Evolutionary conservation across 2,113 vertebrate species (phyloP), one percentile per base, ranked within the genome.

Genomic region (Dipodomys ordii): DNA sequence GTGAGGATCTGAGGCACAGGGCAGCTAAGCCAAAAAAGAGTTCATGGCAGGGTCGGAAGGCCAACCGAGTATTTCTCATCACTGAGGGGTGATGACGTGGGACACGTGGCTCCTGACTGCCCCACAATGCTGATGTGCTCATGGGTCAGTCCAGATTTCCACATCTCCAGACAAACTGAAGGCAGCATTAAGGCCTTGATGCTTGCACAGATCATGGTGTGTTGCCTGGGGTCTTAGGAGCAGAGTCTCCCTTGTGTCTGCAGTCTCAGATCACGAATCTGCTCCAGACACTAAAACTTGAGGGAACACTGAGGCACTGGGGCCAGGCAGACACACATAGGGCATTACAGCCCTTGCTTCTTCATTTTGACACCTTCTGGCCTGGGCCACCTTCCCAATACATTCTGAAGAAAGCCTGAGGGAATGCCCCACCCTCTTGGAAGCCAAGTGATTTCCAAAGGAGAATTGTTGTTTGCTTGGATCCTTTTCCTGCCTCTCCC

Each of bases 301-400:
- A 39, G 35, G 35, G 35, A 39, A 39, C 35, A 39, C 35, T 39
- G 35, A 39, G 35, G 35, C 35, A 39, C 35, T 39, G 35, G 35
- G 35, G 35, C 35, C 35, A 39, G 3, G 4, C 35, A 39, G 35
- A 39, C 35, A 39, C 35, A 39, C 35, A 39, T 39, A 39, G 35
- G 53, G 20, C 76, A 12, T 44, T 28, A 4, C 46, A 80, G 86
- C 88, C 91, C 53, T 68, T 76, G 12, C 79, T 44, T 67, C 85
- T 92, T 28, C 7, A 28, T 92, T 93, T 86, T 92, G 91, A 91
- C 83, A 93, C 87, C 96, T 96, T 93, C 96, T 95, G 86, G 62
- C 81, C 65, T 73, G 94, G 77, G 86, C 88, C 92, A 83, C n/a
- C 53, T 82, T 82, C 90, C 85, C 30, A 69, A 72, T 71, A 32